Evolutionary conservation across 30 jellyfish, hydroid and myxozoan genomes (phyloP).

Genomic region (Aurelia aurita): DNA sequence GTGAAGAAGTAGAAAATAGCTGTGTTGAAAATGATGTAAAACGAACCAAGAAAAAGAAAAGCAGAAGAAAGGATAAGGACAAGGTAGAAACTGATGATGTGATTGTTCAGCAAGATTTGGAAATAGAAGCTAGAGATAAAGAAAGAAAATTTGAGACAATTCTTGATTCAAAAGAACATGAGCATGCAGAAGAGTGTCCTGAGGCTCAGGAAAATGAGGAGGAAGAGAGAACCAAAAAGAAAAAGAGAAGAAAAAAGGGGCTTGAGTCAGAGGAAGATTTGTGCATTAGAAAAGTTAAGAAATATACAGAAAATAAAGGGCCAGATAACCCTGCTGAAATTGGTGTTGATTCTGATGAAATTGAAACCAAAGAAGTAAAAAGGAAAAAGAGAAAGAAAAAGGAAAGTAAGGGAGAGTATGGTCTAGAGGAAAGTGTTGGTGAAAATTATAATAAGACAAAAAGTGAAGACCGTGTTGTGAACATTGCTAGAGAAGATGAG

Average conservation of each 20-base stretch:
- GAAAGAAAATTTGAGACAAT: not conserved
- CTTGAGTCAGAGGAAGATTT: not conserved
- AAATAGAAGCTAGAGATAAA: not conserved
- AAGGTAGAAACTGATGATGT: not conserved
- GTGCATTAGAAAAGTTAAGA: too few species aligned
- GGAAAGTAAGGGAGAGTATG: not conserved
- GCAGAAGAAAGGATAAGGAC: slow-evolving; percentile 1
- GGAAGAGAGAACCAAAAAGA: not conserved
- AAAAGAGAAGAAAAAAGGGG: not conserved
- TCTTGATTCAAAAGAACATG: not conserved
- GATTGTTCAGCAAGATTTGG: not conserved
- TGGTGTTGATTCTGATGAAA: slow-evolving; percentile 2
- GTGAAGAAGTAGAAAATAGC: slow-evolving; percentile 3
- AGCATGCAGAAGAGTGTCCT: not conserved
- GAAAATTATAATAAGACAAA: not conserved
- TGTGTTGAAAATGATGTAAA: not conserved
- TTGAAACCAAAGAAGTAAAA: not conserved
- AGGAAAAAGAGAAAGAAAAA: not conserved
- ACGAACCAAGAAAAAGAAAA: not conserved
- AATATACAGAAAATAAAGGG: not conserved
- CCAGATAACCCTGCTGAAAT: not conserved
- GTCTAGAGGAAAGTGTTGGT: not conserved
- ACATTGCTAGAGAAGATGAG: not conserved
- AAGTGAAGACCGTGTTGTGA: not conserved
- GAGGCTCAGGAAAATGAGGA: not conserved